Base-by-base conservation (phyloP, 2,888 invertebrate species). In the Lithosia quadra region DNA sequence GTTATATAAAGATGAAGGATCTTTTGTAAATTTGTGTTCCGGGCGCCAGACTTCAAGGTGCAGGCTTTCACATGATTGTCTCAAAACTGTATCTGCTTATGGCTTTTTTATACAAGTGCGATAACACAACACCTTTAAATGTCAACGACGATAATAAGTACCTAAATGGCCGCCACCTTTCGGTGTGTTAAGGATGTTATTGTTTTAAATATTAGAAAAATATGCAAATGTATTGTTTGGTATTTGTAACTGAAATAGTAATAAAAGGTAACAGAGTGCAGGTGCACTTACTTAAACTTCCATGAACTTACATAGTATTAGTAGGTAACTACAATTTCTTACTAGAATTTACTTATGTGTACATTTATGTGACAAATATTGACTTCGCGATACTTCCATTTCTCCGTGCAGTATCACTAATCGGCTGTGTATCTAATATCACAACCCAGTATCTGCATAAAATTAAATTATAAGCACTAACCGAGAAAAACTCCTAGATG, bases 381-480 rank as follows among this genome's bases (percentile, higher is more conserved):
- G 28, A 28, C 49, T 49, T 49, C 4, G 15, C 15, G 18, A 15
- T 9, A 4, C 15, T 49, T 1, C 49, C 4, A 49, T 15, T 18
- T 49, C 49, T 49, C 18, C 28, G 5, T 28, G 28, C 28, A 28
- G 28, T 28, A 28, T 28, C 28, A 28, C 28, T 4, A 4, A 5
- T 28, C 2, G 2, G 28, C 2, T 60, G 36, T 22, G 39, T n/a
- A n/a, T n/a, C n/a, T n/a, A n/a, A n/a, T n/a, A n/a, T n/a, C n/a
- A n/a, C n/a, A n/a, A n/a, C n/a, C n/a, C n/a, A n/a, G n/a, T n/a
- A n/a, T n/a, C n/a, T n/a, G n/a, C n/a, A n/a, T n/a, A n/a, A n/a
- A n/a, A n/a, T 49, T 28, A 28, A 62, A 21, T 62, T 49, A 18
- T 33, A 62, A 49, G 62, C 21, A 62, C 49, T n/a, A 56, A 56